Conservation (phyloP, 2,888 invertebrate genomes). For the Rotaria sp. region DNA sequence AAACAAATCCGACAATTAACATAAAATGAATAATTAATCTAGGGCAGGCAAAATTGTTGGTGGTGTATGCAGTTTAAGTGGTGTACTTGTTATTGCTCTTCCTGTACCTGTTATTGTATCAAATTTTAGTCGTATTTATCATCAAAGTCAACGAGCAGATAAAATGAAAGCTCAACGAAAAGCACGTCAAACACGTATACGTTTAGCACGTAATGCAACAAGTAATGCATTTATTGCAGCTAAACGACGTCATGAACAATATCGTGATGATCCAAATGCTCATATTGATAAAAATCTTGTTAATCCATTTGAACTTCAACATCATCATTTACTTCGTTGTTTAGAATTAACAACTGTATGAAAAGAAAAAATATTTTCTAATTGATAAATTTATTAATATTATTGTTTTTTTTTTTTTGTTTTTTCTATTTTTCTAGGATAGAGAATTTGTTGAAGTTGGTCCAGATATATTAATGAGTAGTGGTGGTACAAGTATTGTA, state of each 20-base stretch:
- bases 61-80: slow-evolving; percentile 93
- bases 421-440: not conserved
- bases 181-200: slow-evolving; percentile 34
- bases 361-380: too few relatives aligned
- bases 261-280: not conserved
- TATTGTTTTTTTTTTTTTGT: not conserved
- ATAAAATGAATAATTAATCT: not conserved
- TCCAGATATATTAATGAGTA: not conserved
- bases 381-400: too few relatives aligned
- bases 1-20: too few relatives aligned
- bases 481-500: not conserved
- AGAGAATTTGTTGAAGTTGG: slow-evolving; percentile 25
- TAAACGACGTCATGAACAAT: slow-evolving; percentile 35
- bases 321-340: slow-evolving; percentile 40
- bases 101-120: slow-evolving; percentile 99
- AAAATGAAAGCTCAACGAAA: slow-evolving; percentile 91
- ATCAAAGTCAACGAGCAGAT: slow-evolving; percentile 97
- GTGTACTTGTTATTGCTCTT: slow-evolving; percentile 95
- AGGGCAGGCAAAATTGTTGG: slow-evolving; percentile 98
- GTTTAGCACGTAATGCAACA: slow-evolving; percentile 33
- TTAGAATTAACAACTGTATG: slow-evolving; percentile 38
- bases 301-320: slow-evolving; percentile 40
- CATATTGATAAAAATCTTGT: not conserved
- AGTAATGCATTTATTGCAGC: slow-evolving; percentile 40
- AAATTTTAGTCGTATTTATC: slow-evolving; percentile 98